Base-by-base conservation (phyloP, 2,113 vertebrate genomes). In the Dolichallabes microphthalmus region DNA sequence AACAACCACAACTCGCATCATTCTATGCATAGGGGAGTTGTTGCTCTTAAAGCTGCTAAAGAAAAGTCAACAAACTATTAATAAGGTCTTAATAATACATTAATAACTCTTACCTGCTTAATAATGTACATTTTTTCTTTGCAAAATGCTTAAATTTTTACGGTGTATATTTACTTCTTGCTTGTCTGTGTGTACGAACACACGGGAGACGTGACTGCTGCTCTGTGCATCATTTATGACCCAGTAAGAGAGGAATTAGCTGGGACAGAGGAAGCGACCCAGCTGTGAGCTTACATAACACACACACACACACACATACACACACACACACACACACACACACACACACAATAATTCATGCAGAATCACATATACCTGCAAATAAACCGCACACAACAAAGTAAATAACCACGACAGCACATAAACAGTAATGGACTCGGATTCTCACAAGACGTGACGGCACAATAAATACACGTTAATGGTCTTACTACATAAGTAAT, bases 231-330 rank as follows among this genome's bases (percentile, higher is more conserved):
- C 39, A 83, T 66, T 76, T 30, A 35, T 64, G 25, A 66, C 45
- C 25, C n/a, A n/a, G 52, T 52, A 68, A 61, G 50, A 22, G 50
- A n/a, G 20, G 69, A 66, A 60, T 58, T 30, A 19, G 64, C 80
- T 69, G 71, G 57, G 19, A 78, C 7, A 83, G 86, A 50, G 60
- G 83, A 76, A 79, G 85, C 60, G 52, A 89, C 80, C 88, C 27
- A 69, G 53, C 81, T 86, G 12, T 82, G 77, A 55, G 20, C 85
- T 76, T 52, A 81, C 55, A 60, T 64, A 66, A 85, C 76, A 87
- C 87, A 84, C 82, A 88, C 83, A 86, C 85, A 87, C 32, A 78
- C 27, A 64, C 22, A 39, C 77, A 75, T 60, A 68, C 82, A 69
- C 85, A 80, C 0, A 60, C 86, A 87, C 76, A 53, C 85, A 61